Conservation (phyloP, 2,888 invertebrate genomes). For the Polylopha cassiicola region DNA sequence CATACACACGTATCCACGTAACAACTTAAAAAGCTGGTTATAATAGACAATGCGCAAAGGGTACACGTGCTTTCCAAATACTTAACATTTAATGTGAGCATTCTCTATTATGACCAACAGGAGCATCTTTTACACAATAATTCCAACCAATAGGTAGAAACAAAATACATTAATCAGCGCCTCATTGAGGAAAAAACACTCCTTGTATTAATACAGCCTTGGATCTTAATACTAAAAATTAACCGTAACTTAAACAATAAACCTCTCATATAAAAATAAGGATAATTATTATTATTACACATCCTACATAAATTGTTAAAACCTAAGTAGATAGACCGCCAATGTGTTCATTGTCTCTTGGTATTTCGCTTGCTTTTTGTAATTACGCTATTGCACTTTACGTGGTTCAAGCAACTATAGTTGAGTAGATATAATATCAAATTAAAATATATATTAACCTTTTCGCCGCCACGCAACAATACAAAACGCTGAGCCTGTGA, state of each 20-base stretch:
- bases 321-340: constrained; percentile 73
- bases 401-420: no score
- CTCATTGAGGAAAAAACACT: constrained; percentile 60
- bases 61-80: constrained; percentile 31
- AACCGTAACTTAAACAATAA: constrained; percentile 70
- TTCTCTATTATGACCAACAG: constrained; percentile 52
- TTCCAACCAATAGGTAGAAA: constrained; percentile 42
- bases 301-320: constrained; percentile 53
- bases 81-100: constrained; percentile 36
- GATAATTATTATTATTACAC: constrained; percentile 49
- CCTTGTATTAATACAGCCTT: constrained; percentile 73
- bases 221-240: constrained; percentile 69
- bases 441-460: no score
- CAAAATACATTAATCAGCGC: constrained; percentile 40
- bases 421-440: no score
- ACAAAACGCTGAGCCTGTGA: no score
- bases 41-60: constrained; percentile 44
- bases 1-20: constrained; percentile 67
- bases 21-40: constrained; percentile 58
- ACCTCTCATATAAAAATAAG: constrained; percentile 72
- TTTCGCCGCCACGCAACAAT: no score
- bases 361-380: constrained; percentile 7
- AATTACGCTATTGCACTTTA: constrained; percentile 22
- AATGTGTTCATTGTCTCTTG: constrained; percentile 46
- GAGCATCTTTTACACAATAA: constrained; percentile 61